Percentiles rank a stretch among this genome's conserved stretches.
phyloP scores from a whole-genome alignment of 2,888 invertebrate species.

The Desoria tigrina region DNA sequence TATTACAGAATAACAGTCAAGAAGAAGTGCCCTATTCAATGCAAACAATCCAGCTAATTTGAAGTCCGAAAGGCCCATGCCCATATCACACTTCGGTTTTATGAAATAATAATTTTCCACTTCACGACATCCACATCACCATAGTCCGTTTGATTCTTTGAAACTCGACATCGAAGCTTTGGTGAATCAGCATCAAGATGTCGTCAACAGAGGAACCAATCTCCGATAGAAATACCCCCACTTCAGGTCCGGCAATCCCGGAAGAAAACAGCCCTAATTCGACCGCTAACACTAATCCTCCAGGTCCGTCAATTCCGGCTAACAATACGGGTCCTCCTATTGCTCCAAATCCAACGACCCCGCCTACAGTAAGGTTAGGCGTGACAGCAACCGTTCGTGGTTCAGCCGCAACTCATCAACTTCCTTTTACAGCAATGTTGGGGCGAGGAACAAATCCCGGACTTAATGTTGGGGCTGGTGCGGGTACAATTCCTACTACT shows the following conservation, averaged over 20 bases:
- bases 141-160: no score
- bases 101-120: no score
- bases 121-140: no score
- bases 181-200: no score
- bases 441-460: background rate
- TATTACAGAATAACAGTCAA: no score
- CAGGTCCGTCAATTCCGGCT: background rate
- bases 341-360: background rate
- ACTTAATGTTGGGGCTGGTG: background rate
- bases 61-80: no score
- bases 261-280: background rate
- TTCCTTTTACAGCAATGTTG: conserved; percentile 14
- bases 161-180: no score
- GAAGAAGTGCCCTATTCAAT: no score
- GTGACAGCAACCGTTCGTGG: conserved; percentile 35
- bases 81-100: no score
- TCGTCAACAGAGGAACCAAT: conserved; percentile 6
- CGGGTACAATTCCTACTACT: conserved; percentile 21
- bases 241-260: background rate
- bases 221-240: background rate
- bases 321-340: background rate
- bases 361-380: conserved; percentile 20
- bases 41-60: no score
- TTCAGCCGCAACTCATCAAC: conserved; percentile 29
- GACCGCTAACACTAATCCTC: background rate